These are phyloP conservation scores for Drosophila quinaria DNA, from an alignment of 2,888 invertebrate species.

Conservation along the genomic window DNA sequence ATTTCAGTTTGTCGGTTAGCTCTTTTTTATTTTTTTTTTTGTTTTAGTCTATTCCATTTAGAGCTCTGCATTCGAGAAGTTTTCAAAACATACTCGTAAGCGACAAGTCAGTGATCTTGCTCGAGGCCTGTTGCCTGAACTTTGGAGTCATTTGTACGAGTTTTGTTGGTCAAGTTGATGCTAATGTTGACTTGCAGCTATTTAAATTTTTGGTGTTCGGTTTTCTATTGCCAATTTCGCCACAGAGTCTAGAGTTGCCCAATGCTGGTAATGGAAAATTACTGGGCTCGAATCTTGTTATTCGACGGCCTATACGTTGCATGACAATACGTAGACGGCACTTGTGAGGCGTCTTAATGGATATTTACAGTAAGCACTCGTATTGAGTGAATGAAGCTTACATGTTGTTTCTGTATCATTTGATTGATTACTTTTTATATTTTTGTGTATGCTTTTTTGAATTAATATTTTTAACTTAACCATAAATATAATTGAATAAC, in stretches of 20 bases:
- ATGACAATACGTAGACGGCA: slow-evolving; percentile 8
- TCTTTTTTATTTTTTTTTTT: slow-evolving; percentile 1
- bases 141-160: slow-evolving; percentile 37
- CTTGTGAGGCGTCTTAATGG: slow-evolving; percentile 27
- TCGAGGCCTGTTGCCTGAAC: slow-evolving; percentile 51
- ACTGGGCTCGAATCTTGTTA: slow-evolving; percentile 31
- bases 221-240: slow-evolving; percentile 35
- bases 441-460: no score
- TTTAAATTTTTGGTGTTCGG: slow-evolving; percentile 19
- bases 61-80: slow-evolving; percentile 45
- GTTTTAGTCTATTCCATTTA: slow-evolving; percentile 11
- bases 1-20: slow-evolving; percentile 7
- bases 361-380: neutral
- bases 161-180: slow-evolving; percentile 53
- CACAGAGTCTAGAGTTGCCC: slow-evolving; percentile 28
- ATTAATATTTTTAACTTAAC: no score
- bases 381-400: neutral
- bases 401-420: no score
- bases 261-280: slow-evolving; percentile 40
- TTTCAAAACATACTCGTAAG: slow-evolving; percentile 16
- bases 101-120: slow-evolving; percentile 72
- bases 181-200: slow-evolving; percentile 27
- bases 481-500: no score
- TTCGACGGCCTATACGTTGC: neutral
- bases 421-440: no score